phyloP scores from a whole-genome alignment of 30 jellyfish, hydroid and myxozoan genomes.

The Nemopilema nomurai region DNA sequence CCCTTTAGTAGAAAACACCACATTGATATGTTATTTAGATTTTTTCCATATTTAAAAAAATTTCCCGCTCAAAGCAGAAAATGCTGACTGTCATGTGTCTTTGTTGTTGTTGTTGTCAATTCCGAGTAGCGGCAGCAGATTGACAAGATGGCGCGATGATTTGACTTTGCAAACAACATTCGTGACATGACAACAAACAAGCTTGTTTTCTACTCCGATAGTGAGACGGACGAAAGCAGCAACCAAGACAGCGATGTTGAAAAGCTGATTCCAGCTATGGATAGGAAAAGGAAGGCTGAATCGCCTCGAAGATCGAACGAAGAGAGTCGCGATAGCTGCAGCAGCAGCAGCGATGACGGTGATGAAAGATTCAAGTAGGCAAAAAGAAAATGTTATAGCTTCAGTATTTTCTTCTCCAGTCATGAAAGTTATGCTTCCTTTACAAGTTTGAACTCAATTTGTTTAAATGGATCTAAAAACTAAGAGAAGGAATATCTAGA shows the following conservation, averaged over 20 bases:
- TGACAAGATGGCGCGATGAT: background rate
- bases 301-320: background rate
- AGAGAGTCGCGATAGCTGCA: too few relatives aligned
- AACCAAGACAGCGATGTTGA: background rate
- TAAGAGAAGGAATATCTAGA: too few relatives aligned
- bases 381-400: too few relatives aligned
- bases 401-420: too few relatives aligned
- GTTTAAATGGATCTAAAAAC: too few relatives aligned
- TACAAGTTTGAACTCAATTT: too few relatives aligned
- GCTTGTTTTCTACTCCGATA: conserved; percentile 42
- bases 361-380: background rate
- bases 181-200: background rate
- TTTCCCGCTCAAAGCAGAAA: too few relatives aligned
- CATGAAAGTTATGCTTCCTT: too few relatives aligned
- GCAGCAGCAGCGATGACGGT: background rate
- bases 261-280: background rate
- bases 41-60: too few relatives aligned
- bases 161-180: background rate
- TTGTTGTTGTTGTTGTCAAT: background rate
- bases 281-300: background rate
- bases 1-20: too few relatives aligned
- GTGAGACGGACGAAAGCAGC: conserved; percentile 23
- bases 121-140: background rate
- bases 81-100: too few relatives aligned
- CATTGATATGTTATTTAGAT: too few relatives aligned